Percentiles rank a stretch among this genome's conserved stretches.
Evolutionary conservation across 2,113 vertebrate species (phyloP).

Genomic region (Stegostoma tigrinum): DNA sequence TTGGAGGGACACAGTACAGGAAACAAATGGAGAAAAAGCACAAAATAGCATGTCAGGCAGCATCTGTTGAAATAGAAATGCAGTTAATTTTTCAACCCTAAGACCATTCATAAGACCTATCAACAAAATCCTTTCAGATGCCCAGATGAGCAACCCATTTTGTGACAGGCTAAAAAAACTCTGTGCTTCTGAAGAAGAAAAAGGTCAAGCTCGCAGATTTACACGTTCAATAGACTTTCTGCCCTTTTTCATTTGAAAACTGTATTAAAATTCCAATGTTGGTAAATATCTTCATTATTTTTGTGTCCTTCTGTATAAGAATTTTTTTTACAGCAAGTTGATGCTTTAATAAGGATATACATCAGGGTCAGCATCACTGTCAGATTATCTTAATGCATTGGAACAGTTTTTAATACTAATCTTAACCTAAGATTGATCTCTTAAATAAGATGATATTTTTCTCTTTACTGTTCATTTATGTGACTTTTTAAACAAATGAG

Average conservation of each 20-base stretch:
- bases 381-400: no score
- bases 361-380: no score
- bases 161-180: neutral
- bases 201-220: neutral
- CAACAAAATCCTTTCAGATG: neutral
- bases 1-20: neutral
- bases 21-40: neutral
- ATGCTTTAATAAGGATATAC: no score
- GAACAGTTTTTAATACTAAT: no score
- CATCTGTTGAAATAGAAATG: neutral
- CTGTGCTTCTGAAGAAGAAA: neutral
- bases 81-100: no score
- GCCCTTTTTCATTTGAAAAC: neutral
- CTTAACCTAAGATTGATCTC: no score
- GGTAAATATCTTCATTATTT: neutral
- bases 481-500: no score
- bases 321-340: no score
- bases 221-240: neutral
- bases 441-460: no score
- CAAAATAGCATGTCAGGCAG: neutral
- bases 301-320: no score
- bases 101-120: neutral
- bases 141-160: neutral
- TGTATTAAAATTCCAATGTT: neutral
- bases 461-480: no score